Conservation (phyloP, 2,888 invertebrate genomes). For the Temnothorax rugatulus region DNA sequence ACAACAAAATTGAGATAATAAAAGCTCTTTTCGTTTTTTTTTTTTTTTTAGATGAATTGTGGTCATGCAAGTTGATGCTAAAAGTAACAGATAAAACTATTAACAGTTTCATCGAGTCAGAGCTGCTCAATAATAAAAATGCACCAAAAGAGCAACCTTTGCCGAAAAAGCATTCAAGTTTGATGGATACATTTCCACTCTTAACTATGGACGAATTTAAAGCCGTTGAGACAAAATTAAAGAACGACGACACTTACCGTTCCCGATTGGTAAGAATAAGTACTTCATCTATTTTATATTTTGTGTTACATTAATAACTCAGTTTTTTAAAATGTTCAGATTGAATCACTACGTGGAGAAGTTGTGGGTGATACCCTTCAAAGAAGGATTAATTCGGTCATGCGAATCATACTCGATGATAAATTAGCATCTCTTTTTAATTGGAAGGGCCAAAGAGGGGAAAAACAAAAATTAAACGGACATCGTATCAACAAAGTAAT, state of each 20-base stretch:
- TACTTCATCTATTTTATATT: background rate
- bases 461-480: background rate
- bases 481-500: background rate
- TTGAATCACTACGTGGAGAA: background rate
- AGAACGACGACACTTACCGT: background rate
- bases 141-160: background rate
- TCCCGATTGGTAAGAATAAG: background rate
- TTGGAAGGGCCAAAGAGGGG: background rate
- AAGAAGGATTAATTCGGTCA: background rate
- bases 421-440: background rate
- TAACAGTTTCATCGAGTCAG: background rate
- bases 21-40: background rate
- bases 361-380: background rate
- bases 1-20: background rate
- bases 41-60: background rate
- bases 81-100: background rate
- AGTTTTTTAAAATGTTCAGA: background rate
- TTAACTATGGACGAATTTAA: background rate
- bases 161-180: background rate
- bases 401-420: background rate
- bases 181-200: background rate
- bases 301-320: background rate
- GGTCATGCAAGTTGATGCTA: background rate
- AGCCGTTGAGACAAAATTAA: background rate
- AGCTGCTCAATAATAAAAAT: background rate